Evolutionary conservation across 2,113 vertebrate genomes (phyloP).

Genomic region (Baryphthengus martii): DNA sequence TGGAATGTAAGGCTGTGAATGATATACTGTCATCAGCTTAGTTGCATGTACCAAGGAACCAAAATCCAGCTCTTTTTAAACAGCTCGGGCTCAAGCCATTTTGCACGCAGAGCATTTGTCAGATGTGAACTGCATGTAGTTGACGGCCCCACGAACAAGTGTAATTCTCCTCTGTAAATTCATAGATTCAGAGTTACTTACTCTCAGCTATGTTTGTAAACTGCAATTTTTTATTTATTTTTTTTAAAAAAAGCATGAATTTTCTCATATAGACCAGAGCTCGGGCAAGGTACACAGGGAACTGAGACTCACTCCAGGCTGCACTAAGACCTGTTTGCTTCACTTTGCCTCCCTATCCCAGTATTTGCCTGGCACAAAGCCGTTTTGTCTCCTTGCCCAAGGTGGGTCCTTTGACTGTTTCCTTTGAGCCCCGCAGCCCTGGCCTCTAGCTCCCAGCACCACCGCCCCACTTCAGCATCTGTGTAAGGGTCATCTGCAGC

Average conservation of each 20-base stretch:
- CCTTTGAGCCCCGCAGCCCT: neutral
- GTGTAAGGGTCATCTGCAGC: accelerated
- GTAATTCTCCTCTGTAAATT: neutral
- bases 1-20: neutral
- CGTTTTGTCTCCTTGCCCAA: too few relatives aligned
- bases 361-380: neutral
- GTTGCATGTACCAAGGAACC: neutral
- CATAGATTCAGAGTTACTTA: neutral
- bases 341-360: neutral
- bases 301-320: neutral
- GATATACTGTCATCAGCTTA: neutral
- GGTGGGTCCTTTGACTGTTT: neutral
- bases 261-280: neutral
- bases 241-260: neutral
- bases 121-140: neutral
- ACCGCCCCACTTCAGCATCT: neutral
- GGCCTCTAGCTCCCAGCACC: neutral
- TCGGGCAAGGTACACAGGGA: neutral
- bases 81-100: neutral
- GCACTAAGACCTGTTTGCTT: neutral
- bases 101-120: neutral
- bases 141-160: neutral
- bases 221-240: neutral
- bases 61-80: neutral
- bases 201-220: neutral